These are phyloP conservation scores for Oegoconia quadripuncta DNA, from an alignment of 2,888 invertebrate genomes.

Conservation along the genomic window DNA sequence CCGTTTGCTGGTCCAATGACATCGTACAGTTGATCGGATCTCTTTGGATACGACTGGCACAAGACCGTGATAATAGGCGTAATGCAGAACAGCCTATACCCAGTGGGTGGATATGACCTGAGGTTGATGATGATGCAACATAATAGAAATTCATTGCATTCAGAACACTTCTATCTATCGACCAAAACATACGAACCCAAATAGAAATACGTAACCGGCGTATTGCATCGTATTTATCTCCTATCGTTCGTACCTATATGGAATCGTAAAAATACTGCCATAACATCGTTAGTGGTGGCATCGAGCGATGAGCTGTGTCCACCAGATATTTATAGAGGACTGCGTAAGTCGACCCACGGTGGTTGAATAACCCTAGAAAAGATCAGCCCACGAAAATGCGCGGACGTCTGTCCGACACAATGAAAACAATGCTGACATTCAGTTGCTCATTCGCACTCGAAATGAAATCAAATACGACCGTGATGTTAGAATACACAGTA, in stretches of 20 bases:
- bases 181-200: background rate
- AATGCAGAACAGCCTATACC: too few relatives aligned
- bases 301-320: constrained; percentile 22
- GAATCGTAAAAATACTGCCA: constrained; percentile 1
- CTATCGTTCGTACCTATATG: background rate
- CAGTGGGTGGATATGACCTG: too few relatives aligned
- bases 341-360: constrained; percentile 33
- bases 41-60: too few relatives aligned
- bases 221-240: background rate
- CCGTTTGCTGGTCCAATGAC: too few relatives aligned
- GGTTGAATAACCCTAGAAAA: constrained; percentile 60
- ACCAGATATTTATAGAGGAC: constrained; percentile 37
- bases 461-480: too few relatives aligned
- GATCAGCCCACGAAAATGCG: constrained; percentile 13
- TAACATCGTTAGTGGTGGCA: constrained; percentile 26
- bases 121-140: too few relatives aligned
- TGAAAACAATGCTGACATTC: background rate
- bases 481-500: too few relatives aligned
- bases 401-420: background rate
- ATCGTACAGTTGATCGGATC: too few relatives aligned
- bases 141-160: too few relatives aligned
- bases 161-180: too few relatives aligned
- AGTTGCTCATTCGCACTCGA: background rate
- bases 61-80: too few relatives aligned
- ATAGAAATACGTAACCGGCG: background rate